phyloP scores from a whole-genome alignment of 2,888 invertebrate species.

The Disparrhopalites patrizii region DNA sequence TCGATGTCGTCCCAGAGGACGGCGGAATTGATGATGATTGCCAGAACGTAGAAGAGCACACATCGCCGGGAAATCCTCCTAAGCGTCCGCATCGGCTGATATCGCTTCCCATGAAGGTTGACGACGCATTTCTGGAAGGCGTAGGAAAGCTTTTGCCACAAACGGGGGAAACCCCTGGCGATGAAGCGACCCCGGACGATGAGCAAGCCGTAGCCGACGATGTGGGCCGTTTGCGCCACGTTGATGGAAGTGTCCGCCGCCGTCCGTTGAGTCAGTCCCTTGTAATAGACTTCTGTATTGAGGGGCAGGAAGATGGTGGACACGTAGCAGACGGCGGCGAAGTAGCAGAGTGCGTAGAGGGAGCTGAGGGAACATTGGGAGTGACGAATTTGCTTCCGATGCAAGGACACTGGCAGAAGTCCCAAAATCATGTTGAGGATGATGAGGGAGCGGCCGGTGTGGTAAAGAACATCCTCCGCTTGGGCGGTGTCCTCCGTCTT shows the following conservation, averaged over 20 bases:
- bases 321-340: conserved; percentile 27
- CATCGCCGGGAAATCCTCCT: neutral
- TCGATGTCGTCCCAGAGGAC: neutral
- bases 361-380: conserved; percentile 34
- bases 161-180: conserved; percentile 28
- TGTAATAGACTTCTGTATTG: neutral
- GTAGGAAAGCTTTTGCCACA: conserved; percentile 36
- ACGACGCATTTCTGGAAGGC: conserved; percentile 36
- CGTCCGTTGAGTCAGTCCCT: neutral
- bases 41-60: conserved; percentile 7
- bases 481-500: neutral
- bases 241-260: conserved; percentile 17
- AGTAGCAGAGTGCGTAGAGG: conserved; percentile 34
- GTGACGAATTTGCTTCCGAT: conserved; percentile 33
- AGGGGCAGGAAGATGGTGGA: conserved; percentile 31
- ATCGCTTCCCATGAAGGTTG: conserved; percentile 34
- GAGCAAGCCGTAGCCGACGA: conserved; percentile 33
- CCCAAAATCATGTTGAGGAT: conserved; percentile 41
- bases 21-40: neutral
- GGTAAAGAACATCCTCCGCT: conserved; percentile 34
- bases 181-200: conserved; percentile 36
- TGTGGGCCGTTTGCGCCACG: conserved; percentile 29
- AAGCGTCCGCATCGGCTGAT: neutral
- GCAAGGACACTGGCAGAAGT: conserved; percentile 37
- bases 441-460: conserved; percentile 33